Evolutionary conservation across 1,140 invertebrate species (phyloP).

Genomic region (Archivesica marissinica): DNA sequence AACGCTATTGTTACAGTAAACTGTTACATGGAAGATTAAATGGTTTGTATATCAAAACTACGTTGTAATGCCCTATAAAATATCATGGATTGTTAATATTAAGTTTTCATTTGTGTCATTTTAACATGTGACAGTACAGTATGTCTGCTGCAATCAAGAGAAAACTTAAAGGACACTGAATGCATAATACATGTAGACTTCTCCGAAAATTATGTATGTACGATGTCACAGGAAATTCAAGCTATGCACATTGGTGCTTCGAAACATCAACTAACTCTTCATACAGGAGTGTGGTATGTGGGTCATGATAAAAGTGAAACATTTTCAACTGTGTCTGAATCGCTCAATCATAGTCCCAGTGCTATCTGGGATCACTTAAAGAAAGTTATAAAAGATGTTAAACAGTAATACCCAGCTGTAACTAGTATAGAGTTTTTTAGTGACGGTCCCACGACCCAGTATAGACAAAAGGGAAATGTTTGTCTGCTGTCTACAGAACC

Average conservation of each 20-base stretch:
- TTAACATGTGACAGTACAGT: too few relatives aligned
- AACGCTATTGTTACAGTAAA: too few relatives aligned
- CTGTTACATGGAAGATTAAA: too few relatives aligned
- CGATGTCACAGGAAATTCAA: slow-evolving; percentile 49
- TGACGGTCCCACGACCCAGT: slow-evolving; percentile 66
- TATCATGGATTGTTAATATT: too few relatives aligned
- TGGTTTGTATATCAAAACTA: too few relatives aligned
- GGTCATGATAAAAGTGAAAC: neutral
- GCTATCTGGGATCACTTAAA: slow-evolving; percentile 65
- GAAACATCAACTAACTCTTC: slow-evolving; percentile 49
- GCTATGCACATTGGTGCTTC: slow-evolving; percentile 66
- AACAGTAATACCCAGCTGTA: slow-evolving; percentile 46
- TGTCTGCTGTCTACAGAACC: slow-evolving; percentile 54
- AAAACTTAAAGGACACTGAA: slow-evolving; percentile 13
- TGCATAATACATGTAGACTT: slow-evolving; percentile 64
- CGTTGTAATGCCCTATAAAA: too few relatives aligned
- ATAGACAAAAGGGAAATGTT: slow-evolving; percentile 65
- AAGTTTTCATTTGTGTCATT: too few relatives aligned
- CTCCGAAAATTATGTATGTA: slow-evolving; percentile 62
- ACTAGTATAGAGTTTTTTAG: slow-evolving; percentile 60
- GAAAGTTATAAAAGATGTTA: slow-evolving; percentile 14
- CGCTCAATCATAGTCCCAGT: slow-evolving; percentile 41
- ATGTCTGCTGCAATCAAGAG: neutral
- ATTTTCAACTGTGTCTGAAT: slow-evolving; percentile 61
- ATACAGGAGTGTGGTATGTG: slow-evolving; percentile 15